Evolutionary conservation across 2,888 invertebrate species (phyloP).

Genomic region (Drosophila nr. perissopoda): DNA sequence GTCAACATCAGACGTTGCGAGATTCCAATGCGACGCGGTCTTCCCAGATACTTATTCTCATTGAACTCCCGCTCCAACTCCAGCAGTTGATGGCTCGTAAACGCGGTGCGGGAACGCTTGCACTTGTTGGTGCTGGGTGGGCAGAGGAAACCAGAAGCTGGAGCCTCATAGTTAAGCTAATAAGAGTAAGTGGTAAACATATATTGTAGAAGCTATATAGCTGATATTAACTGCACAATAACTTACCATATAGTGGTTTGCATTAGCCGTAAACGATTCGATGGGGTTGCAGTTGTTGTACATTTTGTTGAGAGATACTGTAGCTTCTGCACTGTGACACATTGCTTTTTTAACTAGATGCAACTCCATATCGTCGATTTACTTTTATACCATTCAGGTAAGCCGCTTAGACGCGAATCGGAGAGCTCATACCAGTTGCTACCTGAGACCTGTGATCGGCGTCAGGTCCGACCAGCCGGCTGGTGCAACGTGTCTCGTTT

Average conservation of each 20-base stretch:
- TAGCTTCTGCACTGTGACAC: slow-evolving; percentile 47
- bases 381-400: slow-evolving; percentile 72
- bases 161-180: slow-evolving; percentile 5
- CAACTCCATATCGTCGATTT: slow-evolving; percentile 14
- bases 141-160: not conserved
- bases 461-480: slow-evolving; percentile 35
- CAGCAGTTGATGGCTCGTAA: slow-evolving; percentile 96
- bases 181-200: not conserved
- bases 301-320: slow-evolving; percentile 27
- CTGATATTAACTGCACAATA: not conserved
- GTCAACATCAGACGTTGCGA: slow-evolving; percentile 95
- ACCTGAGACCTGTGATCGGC: slow-evolving; percentile 39
- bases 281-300: slow-evolving; percentile 26
- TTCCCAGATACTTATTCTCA: slow-evolving; percentile 95
- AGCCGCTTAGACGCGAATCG: slow-evolving; percentile 26
- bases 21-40: slow-evolving; percentile 97
- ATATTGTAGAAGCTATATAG: not conserved
- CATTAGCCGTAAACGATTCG: not conserved
- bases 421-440: slow-evolving; percentile 19
- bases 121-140: slow-evolving; percentile 30
- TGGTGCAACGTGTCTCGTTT: slow-evolving; percentile 24
- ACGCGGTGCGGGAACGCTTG: slow-evolving; percentile 96
- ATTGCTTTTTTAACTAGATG: slow-evolving; percentile 69
- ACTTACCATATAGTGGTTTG: slow-evolving; percentile 11
- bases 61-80: slow-evolving; percentile 98